Percentiles rank a stretch among this genome's conserved stretches.
These are phyloP conservation scores for Strix uralensis DNA, from an alignment of 2,113 vertebrate genomes.

Conservation along the genomic window DNA sequence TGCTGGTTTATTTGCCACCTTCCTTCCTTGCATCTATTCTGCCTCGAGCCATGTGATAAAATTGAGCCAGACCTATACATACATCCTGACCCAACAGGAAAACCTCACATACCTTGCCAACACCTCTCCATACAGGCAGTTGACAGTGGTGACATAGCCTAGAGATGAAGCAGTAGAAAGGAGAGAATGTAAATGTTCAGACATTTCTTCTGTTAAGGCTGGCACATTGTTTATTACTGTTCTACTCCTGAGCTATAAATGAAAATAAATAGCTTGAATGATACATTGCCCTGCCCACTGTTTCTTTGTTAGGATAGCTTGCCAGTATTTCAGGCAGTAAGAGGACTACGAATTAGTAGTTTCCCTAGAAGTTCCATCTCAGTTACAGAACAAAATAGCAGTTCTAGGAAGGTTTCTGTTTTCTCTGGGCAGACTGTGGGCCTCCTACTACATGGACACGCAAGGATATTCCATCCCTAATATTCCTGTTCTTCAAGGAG, in stretches of 20 bases:
- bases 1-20: not conserved
- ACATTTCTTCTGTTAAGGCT: not conserved
- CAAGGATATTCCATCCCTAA: not conserved
- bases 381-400: not conserved
- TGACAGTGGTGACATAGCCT: not conserved
- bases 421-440: not conserved
- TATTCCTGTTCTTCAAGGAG: not conserved
- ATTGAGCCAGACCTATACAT: not conserved
- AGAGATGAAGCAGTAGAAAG: not conserved
- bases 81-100: not conserved
- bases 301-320: not conserved
- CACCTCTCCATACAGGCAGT: not conserved
- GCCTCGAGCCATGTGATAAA: not conserved
- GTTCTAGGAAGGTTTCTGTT: not conserved
- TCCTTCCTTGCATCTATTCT: not conserved
- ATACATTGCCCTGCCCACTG: not conserved
- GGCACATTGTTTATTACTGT: not conserved
- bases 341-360: not conserved
- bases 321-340: not conserved
- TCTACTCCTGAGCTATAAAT: not conserved
- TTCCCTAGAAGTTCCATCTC: not conserved
- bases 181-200: not conserved
- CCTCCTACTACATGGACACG: not conserved
- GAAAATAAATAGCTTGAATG: not conserved
- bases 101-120: not conserved